Evolutionary conservation across 1,140 invertebrate species (phyloP), one percentile per base, ranked within the genome.

Genomic region (Leptinotarsa undecemlineata): DNA sequence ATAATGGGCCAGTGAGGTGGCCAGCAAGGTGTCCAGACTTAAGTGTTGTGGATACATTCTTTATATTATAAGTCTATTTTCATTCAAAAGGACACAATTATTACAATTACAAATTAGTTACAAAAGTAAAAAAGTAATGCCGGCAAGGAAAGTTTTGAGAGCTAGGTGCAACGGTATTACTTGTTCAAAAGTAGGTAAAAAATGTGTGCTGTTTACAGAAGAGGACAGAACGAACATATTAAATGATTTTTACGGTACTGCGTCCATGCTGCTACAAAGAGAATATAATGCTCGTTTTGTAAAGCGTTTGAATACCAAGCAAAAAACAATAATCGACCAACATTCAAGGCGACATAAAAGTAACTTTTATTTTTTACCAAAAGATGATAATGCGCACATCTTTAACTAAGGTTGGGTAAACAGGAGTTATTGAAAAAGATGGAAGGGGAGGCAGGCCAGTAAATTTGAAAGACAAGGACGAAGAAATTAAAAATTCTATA

Each of bases 401-500:
- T 62, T 42, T 62, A 62, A 20, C 51, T 8, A 72, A 72, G 42
- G n/a, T 72, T 19, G 42, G 33, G 8, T 3, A 48, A n/a, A 72
- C 51, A 26, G 71, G 71, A 13, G 26, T 26, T 23, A 23, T 23
- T 23, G 23, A 23, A 23, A 23, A 23, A 23, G 23, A 23, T 23
- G 23, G 23, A 4, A 23, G 23, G 23, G 23, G 23, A 23, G 23
- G 23, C 23, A 23, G 23, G 23, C 23, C 23, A 23, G 71, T 63
- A 72, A 60, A 63, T 62, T 48, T 63, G 42, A 72, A 63, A 72
- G 71, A 72, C 19, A 72, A 72, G 23, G 51, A 60, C 33, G 71
- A 60, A 17, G 20, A 60, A 19, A 48, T 48, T 63, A 68, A 26
- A 26, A 47, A 68, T 23, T 68, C 13, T 11, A n/a, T 68, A 47